phyloP scores from a whole-genome alignment of 2,888 invertebrate species.

The Ommatoiulus sabulosus region DNA sequence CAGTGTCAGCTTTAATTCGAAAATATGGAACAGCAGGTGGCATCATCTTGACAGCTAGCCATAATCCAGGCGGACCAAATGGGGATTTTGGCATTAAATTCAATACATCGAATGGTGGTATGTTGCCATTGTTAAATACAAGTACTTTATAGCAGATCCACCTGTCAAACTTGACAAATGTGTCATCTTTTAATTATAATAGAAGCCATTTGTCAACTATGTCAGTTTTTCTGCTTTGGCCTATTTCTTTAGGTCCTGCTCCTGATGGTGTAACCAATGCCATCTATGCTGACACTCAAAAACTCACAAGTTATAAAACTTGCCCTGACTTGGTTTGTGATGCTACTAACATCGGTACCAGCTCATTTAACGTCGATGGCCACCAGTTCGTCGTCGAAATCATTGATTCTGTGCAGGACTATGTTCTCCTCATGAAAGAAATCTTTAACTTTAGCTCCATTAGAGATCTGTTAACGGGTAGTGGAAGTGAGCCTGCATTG shows the following conservation, averaged over 20 bases:
- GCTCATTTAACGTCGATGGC: constrained; percentile 77
- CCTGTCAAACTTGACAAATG: neutral
- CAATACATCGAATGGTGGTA: constrained; percentile 94
- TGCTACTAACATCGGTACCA: constrained; percentile 78
- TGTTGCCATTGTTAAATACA: constrained; percentile 34
- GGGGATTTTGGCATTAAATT: constrained; percentile 99
- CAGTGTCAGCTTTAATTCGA: constrained; percentile 94
- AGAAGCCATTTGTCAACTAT: constrained; percentile 9
- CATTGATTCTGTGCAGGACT: constrained; percentile 90
- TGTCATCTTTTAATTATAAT: neutral
- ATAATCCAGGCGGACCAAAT: constrained; percentile 98
- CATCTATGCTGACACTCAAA: constrained; percentile 84
- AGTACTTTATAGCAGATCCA: neutral
- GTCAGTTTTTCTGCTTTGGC: constrained; percentile 12
- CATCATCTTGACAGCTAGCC: constrained; percentile 97
- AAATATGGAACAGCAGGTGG: constrained; percentile 84
- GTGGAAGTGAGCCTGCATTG: constrained; percentile 75
- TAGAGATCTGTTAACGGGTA: constrained; percentile 78
- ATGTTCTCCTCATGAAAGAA: constrained; percentile 90
- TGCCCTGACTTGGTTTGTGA: constrained; percentile 82
- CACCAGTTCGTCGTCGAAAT: constrained; percentile 84
- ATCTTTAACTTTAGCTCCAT: constrained; percentile 95
- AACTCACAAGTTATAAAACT: constrained; percentile 83
- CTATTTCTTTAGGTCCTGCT: constrained; percentile 78
- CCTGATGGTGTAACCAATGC: constrained; percentile 90